Conservation (phyloP, 1,140 invertebrate species). For the Babylonia areolata region DNA sequence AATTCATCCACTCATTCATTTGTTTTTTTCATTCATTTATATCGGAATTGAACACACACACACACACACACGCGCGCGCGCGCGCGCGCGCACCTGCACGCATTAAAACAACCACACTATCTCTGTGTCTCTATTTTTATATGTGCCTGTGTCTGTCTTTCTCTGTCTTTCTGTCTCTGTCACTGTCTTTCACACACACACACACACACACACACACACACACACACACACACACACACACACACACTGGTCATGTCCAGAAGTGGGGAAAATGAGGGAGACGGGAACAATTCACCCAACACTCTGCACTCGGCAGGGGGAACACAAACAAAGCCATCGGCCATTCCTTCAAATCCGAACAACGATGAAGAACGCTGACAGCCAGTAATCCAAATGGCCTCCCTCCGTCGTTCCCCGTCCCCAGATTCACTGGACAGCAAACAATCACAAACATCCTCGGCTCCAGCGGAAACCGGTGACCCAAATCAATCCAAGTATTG, state of each 20-base stretch:
- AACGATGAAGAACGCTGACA: neutral
- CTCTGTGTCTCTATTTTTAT: no score
- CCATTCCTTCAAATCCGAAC: neutral
- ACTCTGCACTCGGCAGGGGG: no score
- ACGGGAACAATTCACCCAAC: no score
- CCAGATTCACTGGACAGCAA: neutral
- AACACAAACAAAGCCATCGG: neutral
- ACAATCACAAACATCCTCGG: neutral
- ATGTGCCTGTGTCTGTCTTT: no score
- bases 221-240: no score
- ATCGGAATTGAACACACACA: neutral
- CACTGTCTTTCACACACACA: no score
- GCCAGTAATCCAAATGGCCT: neutral
- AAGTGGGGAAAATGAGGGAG: no score
- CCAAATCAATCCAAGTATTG: neutral
- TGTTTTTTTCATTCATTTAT: no score
- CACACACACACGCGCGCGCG: neutral
- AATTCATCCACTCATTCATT: no score
- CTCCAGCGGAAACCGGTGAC: neutral
- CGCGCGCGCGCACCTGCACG: neutral
- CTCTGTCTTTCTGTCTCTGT: no score
- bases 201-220: no score
- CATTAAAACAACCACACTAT: neutral
- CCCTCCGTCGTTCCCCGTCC: neutral
- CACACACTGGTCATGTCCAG: no score